Base-by-base conservation (phyloP, 2,888 invertebrate species). In the Brachylomia viminalis region DNA sequence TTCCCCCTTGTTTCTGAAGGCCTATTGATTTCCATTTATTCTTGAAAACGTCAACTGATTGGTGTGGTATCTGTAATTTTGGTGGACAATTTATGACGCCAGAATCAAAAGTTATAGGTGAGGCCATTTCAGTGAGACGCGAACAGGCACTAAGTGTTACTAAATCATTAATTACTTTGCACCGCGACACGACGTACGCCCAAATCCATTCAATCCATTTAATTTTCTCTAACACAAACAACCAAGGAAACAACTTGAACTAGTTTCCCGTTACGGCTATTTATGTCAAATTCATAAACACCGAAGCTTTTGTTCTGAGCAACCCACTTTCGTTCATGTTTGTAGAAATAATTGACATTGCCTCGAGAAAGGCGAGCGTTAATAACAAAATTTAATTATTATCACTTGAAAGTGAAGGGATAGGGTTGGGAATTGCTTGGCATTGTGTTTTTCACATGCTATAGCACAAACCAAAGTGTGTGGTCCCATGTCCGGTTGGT, bases 311-410 rank as follows among this genome's bases (percentile, higher is more conserved):
- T 90, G 90, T 91, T 90, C 87, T 78, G 66, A 82, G 84, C 90
- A 86, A 92, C 90, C 93, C 90, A 92, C 94, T 94, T 91, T 86
- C 86, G 71, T 84, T 84, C 87, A 88, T 93, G 91, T 93, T 94
- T 94, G 92, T 90, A 88, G 90, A 92, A 92, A 93, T 92, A 91
- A 94, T 94, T 94, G 91, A 90, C 94, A 91, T 84, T 88, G 86
- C 87, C 86, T 80, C 92, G 93, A 89, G 93, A 94, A 94, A 92
- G 90, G 91, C 91, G 92, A 93, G 93, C 67, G 79, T 79, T 86
- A 80, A 82, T 85, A 86, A 76, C 82, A 70, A 75, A 77, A 79
- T 87, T 85, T 83, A 87, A 87, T 87, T 85, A 82, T 81, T 79
- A 80, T 69, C 61, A 66, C 71, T 86, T 79, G 68, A 61, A 71